These are phyloP conservation scores for Pogoniulus pusillus DNA, from an alignment of 2,797 vertebrate genomes.

Conservation along the genomic window DNA sequence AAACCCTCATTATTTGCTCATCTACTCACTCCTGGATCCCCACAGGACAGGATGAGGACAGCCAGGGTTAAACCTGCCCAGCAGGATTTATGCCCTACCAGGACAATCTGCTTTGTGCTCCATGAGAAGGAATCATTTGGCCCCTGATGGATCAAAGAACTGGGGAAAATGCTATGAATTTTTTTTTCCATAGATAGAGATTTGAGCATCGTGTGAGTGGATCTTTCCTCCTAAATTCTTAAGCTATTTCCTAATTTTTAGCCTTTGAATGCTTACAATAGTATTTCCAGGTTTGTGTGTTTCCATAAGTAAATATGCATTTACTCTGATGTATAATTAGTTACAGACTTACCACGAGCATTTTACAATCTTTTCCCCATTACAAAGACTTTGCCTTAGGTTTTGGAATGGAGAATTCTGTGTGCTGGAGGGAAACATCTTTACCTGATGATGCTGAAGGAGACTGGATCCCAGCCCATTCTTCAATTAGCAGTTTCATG, in stretches of 20 bases:
- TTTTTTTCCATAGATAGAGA: background rate
- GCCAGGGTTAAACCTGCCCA: too few species aligned
- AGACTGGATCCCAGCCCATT: background rate
- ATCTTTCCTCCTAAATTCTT: background rate
- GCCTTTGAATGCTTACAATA: background rate
- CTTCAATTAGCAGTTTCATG: fast-evolving
- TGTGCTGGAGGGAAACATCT: background rate
- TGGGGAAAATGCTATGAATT: background rate
- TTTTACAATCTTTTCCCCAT: background rate
- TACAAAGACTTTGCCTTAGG: background rate
- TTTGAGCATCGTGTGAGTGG: background rate
- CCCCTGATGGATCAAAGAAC: background rate
- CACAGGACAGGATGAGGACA: too few species aligned
- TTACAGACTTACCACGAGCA: background rate
- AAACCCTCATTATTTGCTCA: too few species aligned
- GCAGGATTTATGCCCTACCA: too few species aligned
- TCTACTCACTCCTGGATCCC: too few species aligned
- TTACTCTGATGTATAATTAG: background rate
- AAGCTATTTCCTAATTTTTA: background rate
- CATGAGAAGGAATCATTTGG: background rate
- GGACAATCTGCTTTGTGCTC: background rate
- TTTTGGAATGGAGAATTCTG: background rate
- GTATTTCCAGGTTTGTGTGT: background rate
- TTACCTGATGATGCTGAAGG: background rate
- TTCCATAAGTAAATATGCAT: background rate